phyloP scores from a whole-genome alignment of 2,113 vertebrate species.

The Peromyscus polionotus region DNA sequence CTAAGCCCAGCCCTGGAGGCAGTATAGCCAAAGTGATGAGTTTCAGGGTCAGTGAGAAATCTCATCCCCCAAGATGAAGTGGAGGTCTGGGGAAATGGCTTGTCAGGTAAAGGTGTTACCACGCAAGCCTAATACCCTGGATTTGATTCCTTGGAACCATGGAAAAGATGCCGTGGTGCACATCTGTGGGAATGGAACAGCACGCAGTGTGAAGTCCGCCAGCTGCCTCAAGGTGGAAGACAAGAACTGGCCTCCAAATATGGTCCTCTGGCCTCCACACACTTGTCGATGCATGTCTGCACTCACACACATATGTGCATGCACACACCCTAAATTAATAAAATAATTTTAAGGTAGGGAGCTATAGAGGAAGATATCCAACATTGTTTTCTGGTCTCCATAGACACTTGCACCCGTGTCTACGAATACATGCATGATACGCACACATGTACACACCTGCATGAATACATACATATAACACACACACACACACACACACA shows the following conservation, averaged over 20 bases:
- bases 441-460: neutral
- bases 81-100: neutral
- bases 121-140: neutral
- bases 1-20: neutral
- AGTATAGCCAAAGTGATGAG: neutral
- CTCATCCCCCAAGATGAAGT: neutral
- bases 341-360: neutral
- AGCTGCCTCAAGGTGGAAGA: neutral
- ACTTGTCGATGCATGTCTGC: neutral
- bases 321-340: neutral
- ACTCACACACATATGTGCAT: neutral
- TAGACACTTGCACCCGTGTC: neutral
- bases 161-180: neutral
- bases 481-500: neutral
- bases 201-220: no score
- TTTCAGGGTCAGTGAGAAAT: neutral
- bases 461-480: no score
- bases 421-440: neutral
- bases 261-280: neutral
- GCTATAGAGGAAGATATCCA: neutral
- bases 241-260: neutral
- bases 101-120: neutral
- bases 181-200: neutral
- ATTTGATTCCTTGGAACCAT: neutral
- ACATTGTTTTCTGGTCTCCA: neutral